Evolutionary conservation across 2,113 vertebrate species (phyloP), one percentile per base, ranked within the genome.

Genomic region (Clupea harengus): DNA sequence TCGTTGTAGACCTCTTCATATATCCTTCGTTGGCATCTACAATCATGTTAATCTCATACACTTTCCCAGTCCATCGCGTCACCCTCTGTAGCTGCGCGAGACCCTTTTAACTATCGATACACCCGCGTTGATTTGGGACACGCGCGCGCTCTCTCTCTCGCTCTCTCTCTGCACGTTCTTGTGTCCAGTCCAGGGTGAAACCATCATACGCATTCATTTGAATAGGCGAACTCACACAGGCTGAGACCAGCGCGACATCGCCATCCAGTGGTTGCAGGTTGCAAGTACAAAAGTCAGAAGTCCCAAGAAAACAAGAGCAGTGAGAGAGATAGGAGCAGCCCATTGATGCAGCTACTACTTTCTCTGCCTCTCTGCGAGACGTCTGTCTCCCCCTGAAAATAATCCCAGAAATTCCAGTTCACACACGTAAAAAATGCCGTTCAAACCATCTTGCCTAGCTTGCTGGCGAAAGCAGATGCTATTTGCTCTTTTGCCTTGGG

Each of bases 221-320:
- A 72, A 75, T 75, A 32, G n/a, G 67, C 11, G 7, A 6, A 25
- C 10, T 32, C 11, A 17, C 28, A 39, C 72, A 57, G 49, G n/a
- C 78, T 17, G 17, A 13, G 20, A 82, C 49, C 75, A 82, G 11
- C 81, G 22, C 67, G 4, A 82, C 89, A 89, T 20, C 83, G 86
- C 90, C 94, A 92, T 46, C 92, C 90, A 22, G 45, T 85, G 90
- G 6, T 72, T 15, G 52, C 0, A 22, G 32, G 2, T 8, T 7
- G 84, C 0, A 92, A 75, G 52, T 50, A 67, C 88, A 83, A 28
- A 86, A 10, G 64, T 17, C 32, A 83, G n/a, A n/a, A n/a, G n/a
- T n/a, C n/a, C n/a, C 15, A 75, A 72, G 25, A 60, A 60, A 22
- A 17, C 54, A n/a, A 39, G 39, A 1, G 39, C 39, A 1, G 39